Evolutionary conservation across 2,113 vertebrate genomes (phyloP).

Genomic region (Hepsetus odoe): DNA sequence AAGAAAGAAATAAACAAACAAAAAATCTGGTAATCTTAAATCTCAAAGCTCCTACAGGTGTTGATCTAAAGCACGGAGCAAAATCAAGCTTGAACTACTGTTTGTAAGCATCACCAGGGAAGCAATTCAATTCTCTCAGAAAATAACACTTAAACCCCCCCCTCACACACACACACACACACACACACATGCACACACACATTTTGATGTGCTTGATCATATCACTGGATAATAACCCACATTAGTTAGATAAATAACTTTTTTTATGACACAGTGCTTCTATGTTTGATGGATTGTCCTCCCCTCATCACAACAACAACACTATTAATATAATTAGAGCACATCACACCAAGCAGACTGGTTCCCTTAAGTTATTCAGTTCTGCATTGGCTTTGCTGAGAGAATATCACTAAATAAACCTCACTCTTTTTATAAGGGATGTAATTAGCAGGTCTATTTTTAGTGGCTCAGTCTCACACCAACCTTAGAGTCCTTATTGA

Average conservation of each 20-base stretch:
- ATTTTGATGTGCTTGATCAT: not conserved
- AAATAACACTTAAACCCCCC: too few relatives aligned
- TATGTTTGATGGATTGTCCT: not conserved
- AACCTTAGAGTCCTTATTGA: not conserved
- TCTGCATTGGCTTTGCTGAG: not conserved
- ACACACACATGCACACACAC: not conserved
- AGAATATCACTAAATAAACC: not conserved
- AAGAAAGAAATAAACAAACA: too few relatives aligned
- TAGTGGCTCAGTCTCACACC: not conserved
- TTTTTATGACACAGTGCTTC: too few relatives aligned
- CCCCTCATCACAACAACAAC: not conserved
- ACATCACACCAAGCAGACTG: not conserved
- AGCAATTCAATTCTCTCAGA: too few relatives aligned
- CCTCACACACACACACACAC: not conserved
- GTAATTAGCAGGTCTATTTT: constrained; percentile 1
- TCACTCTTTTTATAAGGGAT: not conserved
- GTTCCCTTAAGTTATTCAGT: not conserved
- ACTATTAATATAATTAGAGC: not conserved
- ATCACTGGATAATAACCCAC: not conserved
- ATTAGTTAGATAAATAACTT: too few relatives aligned
- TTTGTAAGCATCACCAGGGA: too few relatives aligned
- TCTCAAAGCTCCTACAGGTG: too few relatives aligned
- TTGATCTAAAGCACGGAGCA: too few relatives aligned
- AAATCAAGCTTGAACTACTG: too few relatives aligned
- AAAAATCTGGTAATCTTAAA: too few relatives aligned